Conservation (phyloP, 2,888 invertebrate genomes). For the Drosophila buzzatii region DNA sequence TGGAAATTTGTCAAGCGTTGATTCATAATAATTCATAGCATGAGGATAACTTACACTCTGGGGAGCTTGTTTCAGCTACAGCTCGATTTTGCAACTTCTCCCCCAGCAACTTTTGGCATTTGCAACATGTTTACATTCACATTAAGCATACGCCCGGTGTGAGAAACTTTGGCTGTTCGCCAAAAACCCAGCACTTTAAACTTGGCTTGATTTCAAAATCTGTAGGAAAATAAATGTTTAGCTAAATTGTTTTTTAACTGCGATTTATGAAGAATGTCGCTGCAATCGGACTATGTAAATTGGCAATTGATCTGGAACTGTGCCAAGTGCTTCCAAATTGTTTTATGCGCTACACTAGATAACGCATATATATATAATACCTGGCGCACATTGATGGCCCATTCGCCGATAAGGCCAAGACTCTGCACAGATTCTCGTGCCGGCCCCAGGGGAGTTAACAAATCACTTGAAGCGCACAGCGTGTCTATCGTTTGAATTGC, state of each 20-base stretch:
- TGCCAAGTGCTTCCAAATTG: slow-evolving; percentile 21
- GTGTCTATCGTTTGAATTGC: slow-evolving; percentile 75
- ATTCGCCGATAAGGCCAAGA: slow-evolving; percentile 8
- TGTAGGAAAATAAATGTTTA: slow-evolving; percentile 46
- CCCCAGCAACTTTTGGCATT: slow-evolving; percentile 1
- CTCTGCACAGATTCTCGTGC: background rate
- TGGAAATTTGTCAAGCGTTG: background rate
- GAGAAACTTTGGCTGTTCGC: slow-evolving; percentile 38
- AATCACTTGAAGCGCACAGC: slow-evolving; percentile 66
- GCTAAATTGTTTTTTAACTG: slow-evolving; percentile 58
- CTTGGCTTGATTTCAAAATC: slow-evolving; percentile 58
- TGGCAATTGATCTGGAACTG: slow-evolving; percentile 28
- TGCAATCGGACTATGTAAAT: slow-evolving; percentile 32
- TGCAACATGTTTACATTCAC: slow-evolving; percentile 9
- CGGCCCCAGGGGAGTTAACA: slow-evolving; percentile 48
- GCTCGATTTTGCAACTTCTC: background rate
- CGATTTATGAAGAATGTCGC: slow-evolving; percentile 24
- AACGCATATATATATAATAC: background rate
- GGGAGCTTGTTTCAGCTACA: background rate
- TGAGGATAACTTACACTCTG: background rate
- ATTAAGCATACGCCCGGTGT: slow-evolving; percentile 47
- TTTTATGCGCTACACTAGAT: slow-evolving; percentile 5
- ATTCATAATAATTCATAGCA: background rate
- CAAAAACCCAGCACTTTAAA: slow-evolving; percentile 28
- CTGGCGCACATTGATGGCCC: slow-evolving; percentile 3